These are phyloP conservation scores for Oryzaephilus surinamensis DNA, from an alignment of 1,140 invertebrate genomes.

Conservation along the genomic window DNA sequence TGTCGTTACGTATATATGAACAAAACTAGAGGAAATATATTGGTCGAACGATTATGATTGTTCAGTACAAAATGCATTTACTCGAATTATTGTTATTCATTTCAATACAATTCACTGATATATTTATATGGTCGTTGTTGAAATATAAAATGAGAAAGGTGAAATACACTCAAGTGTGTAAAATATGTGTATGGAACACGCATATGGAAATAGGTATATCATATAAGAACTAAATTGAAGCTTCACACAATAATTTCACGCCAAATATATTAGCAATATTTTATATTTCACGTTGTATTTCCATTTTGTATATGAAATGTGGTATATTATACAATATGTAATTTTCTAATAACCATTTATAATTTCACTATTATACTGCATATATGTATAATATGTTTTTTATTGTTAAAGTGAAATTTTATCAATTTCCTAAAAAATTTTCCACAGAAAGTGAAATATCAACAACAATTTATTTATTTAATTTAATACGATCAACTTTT, in stretches of 20 bases:
- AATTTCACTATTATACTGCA: no score
- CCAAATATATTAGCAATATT: neutral
- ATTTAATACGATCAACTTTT: no score
- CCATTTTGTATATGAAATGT: no score
- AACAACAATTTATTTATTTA: no score
- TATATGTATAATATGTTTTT: no score
- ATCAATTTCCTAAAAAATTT: no score
- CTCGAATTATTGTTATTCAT: neutral
- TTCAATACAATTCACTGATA: neutral
- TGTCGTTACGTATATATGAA: neutral
- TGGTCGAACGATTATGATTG: neutral
- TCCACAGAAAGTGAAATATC: no score
- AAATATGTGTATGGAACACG: neutral
- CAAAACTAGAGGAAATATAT: neutral
- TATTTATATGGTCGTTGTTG: neutral
- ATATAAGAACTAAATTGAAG: conserved; percentile 1
- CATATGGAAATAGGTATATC: no score
- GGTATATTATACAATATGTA: no score
- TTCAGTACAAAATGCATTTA: neutral
- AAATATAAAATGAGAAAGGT: conserved; percentile 1
- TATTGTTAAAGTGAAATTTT: no score
- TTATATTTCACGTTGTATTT: no score
- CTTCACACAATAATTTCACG: conserved; percentile 1
- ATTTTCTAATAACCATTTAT: no score
- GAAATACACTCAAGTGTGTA: neutral